Percentiles rank a stretch among this genome's conserved stretches.
Evolutionary conservation across 2,888 invertebrate species (phyloP).

Genomic region (Notodonta dromedarius): DNA sequence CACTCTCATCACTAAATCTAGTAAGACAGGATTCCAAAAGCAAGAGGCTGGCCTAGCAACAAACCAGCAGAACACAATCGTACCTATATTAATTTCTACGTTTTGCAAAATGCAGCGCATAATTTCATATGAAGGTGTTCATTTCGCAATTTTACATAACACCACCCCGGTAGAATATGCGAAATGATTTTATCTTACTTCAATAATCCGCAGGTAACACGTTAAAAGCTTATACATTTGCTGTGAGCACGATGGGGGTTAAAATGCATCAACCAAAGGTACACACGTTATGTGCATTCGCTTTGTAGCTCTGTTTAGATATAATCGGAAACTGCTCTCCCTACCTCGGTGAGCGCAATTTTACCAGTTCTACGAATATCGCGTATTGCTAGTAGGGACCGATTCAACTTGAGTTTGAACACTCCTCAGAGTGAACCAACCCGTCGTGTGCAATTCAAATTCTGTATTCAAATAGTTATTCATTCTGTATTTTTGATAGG

Average conservation of each 20-base stretch:
- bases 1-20: too few species aligned
- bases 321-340: too few species aligned
- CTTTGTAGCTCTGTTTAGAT: too few species aligned
- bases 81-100: too few species aligned
- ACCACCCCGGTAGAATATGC: conserved; percentile 5
- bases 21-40: too few species aligned
- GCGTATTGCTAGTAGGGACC: too few species aligned
- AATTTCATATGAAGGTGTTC: not conserved
- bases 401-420: too few species aligned
- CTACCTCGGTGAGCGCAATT: too few species aligned
- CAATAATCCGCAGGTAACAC: conserved; percentile 26
- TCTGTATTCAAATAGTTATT: not conserved
- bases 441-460: not conserved
- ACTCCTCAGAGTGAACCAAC: too few species aligned
- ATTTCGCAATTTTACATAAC: not conserved
- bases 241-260: conserved; percentile 15
- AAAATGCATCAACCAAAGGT: conserved; percentile 10
- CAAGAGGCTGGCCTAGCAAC: too few species aligned
- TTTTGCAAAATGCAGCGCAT: not conserved
- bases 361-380: too few species aligned
- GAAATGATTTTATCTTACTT: conserved; percentile 15
- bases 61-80: too few species aligned
- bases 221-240: conserved; percentile 43
- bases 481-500: not conserved
- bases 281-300: not conserved